Evolutionary conservation across 2,113 vertebrate species (phyloP), one percentile per base, ranked within the genome.

Genomic region (Embiotoca jacksoni): DNA sequence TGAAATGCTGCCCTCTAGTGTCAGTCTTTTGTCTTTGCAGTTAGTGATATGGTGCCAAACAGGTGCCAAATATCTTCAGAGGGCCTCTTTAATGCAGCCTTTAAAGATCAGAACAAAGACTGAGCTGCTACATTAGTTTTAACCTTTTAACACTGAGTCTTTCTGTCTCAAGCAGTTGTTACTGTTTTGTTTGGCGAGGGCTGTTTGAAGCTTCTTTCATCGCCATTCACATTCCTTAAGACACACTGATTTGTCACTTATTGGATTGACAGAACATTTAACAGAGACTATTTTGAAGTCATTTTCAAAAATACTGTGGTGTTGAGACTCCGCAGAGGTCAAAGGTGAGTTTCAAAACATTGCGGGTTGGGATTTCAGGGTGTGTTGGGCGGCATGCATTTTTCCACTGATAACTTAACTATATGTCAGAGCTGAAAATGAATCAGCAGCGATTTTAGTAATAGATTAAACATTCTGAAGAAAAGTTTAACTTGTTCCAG

Each of bases 1-100:
- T 73, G 61, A 82, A 87, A 83, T 88, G 84, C 88, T 83, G 82
- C 89, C 79, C 80, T 86, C 92, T 90, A 70, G 84, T 88, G 91
- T 55, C 69, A 1, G 15, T 50, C 31, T 41, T 82, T 54, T 81
- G 87, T 89, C 57, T 35, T 77, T 58, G 35, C 87, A 66, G 72
- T 44, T 14, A 60, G 7, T 54, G 7, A 49, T 55, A 30, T 4
- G 30, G 56, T 39, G 46, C 23, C 23, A 23, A 86, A 58, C 10
- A 7, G 35, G 33, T 41, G 8, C 47, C 39, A 47, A 1, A 69
- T 7, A 56, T 35, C 16, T 49, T 16, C 1, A 7, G 3, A 10
- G 13, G 33, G 31, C 30, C 14, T 64, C 57, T 56, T 64, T 16
- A n/a, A 7, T 35, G 4, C 46, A 61, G 39, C 53, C 30, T 31